Conservation (phyloP, 2,113 vertebrate species). For the Pyxicephalus adspersus region DNA sequence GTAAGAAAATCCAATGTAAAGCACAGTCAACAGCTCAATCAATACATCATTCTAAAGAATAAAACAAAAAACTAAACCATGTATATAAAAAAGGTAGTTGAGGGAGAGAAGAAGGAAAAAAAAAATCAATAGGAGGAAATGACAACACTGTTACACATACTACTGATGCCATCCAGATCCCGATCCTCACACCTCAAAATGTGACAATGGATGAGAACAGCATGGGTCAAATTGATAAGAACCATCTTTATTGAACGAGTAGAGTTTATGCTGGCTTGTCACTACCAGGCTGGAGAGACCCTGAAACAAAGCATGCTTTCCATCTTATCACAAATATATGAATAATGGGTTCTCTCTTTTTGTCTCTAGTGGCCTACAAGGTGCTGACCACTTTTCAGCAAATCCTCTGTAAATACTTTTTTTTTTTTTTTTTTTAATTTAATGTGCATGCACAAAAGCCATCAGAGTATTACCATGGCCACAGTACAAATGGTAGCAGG, state of each 20-base stretch:
- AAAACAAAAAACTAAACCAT: slow-evolving; percentile 48
- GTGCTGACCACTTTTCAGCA: background rate
- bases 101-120: background rate
- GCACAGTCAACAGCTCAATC: slow-evolving; percentile 43
- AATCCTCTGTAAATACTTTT: no score
- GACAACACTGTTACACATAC: slow-evolving; percentile 51
- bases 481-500: no score
- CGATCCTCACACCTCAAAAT: slow-evolving; percentile 51
- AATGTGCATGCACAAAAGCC: no score
- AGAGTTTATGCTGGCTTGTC: slow-evolving; percentile 33
- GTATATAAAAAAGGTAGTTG: slow-evolving; percentile 1
- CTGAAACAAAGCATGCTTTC: slow-evolving; percentile 14
- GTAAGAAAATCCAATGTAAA: slow-evolving; percentile 20
- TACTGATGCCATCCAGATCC: slow-evolving; percentile 43
- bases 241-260: slow-evolving; percentile 46
- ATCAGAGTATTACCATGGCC: no score
- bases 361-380: background rate
- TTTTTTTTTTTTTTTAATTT: no score
- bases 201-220: slow-evolving; percentile 51
- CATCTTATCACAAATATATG: background rate
- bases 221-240: slow-evolving; percentile 53
- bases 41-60: slow-evolving; percentile 39
- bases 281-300: slow-evolving; percentile 13
- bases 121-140: slow-evolving; percentile 49
- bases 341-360: background rate